Evolutionary conservation across 2,113 vertebrate genomes (phyloP).

Genomic region (Chaetorhynchus papuensis): DNA sequence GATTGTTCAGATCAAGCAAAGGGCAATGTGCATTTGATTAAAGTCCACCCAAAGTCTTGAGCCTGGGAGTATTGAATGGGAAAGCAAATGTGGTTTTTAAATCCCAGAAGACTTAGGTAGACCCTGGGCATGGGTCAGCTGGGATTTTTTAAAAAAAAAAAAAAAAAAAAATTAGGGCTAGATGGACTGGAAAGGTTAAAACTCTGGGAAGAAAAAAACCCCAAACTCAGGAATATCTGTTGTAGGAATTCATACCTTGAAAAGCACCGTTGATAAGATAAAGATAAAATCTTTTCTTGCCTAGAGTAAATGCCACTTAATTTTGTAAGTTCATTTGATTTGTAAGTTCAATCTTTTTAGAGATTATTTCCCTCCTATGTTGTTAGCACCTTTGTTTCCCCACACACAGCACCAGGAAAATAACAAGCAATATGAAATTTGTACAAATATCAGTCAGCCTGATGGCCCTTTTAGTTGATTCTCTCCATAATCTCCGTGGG

Average conservation of each 20-base stretch:
- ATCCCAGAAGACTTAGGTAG: background rate
- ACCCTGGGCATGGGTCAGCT: background rate
- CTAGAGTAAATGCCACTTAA: background rate
- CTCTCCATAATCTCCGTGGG: background rate
- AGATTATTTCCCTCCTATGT: background rate
- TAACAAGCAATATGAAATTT: slow-evolving; percentile 12
- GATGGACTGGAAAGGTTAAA: background rate
- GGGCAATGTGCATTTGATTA: slow-evolving; percentile 49
- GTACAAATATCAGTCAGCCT: background rate
- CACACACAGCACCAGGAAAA: background rate
- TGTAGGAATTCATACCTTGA: background rate
- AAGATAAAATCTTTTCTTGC: background rate
- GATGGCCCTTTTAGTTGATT: background rate
- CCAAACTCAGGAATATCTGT: background rate
- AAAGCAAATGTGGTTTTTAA: background rate
- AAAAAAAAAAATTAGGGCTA: background rate
- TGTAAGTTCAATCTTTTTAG: background rate
- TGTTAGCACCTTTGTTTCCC: background rate
- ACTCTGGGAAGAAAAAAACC: rapidly evolving
- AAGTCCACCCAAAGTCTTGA: slow-evolving; percentile 22
- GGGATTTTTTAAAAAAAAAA: background rate
- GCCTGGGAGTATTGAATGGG: background rate
- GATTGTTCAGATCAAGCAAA: slow-evolving; percentile 53
- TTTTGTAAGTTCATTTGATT: background rate
- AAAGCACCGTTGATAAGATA: background rate